Conservation (phyloP, 2,113 vertebrate species). For the Plotosus lineatus region DNA sequence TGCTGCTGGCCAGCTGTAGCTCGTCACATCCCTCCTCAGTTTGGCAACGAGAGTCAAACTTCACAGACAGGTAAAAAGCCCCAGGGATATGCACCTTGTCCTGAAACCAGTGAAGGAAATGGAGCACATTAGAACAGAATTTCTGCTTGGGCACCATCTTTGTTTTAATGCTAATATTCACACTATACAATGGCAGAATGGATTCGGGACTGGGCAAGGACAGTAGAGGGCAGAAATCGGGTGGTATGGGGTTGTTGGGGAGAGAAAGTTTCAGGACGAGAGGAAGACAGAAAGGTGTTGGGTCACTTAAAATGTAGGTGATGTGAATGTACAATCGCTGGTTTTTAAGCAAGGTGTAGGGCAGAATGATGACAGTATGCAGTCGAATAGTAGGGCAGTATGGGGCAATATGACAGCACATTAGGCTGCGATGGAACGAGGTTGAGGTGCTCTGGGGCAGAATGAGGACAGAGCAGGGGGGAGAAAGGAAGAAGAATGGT, state of each 20-base stretch:
- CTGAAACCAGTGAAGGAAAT: constrained; percentile 62
- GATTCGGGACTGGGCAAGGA: not conserved
- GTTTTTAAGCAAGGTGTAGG: no score
- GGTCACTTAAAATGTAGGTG: no score
- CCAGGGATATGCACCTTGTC: constrained; percentile 97
- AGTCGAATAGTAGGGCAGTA: not conserved
- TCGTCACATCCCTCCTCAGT: constrained; percentile 97
- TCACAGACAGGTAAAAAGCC: constrained; percentile 95
- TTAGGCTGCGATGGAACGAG: not conserved
- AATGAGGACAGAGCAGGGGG: not conserved
- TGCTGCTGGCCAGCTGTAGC: constrained; percentile 89
- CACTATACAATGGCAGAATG: not conserved
- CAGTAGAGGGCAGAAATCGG: not conserved
- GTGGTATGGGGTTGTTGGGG: not conserved
- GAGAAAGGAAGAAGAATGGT: not conserved
- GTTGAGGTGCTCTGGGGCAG: not conserved
- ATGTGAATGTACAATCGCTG: no score
- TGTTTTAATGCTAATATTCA: not conserved
- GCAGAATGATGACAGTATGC: not conserved
- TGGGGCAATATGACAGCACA: no score
- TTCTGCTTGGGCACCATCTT: not conserved
- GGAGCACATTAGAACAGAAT: not conserved
- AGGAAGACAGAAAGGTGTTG: not conserved
- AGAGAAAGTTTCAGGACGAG: no score
- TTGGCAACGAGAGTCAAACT: constrained; percentile 91